Conservation (phyloP, 2,888 invertebrate species). For the Agrotis ipsilon region DNA sequence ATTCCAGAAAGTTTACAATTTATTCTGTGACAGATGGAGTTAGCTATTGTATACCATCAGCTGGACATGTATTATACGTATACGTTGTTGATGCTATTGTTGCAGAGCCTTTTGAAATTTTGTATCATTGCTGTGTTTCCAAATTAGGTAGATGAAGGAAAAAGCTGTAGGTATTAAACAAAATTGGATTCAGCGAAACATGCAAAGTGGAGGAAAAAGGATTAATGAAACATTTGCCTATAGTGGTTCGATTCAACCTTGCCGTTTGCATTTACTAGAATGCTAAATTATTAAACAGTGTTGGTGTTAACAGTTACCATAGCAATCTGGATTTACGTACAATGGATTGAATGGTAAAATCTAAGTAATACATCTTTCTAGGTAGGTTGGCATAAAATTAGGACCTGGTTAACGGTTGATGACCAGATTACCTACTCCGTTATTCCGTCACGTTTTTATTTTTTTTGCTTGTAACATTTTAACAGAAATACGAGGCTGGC, state of each 20-base stretch:
- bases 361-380: constrained; percentile 24
- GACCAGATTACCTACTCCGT: neutral
- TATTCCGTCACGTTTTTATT: neutral
- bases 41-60: neutral
- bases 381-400: neutral
- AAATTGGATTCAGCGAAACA: constrained; percentile 16
- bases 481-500: constrained; percentile 6
- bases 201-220: neutral
- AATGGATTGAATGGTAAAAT: constrained; percentile 13
- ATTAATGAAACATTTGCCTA: neutral
- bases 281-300: constrained; percentile 21
- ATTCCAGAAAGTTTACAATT: constrained; percentile 26
- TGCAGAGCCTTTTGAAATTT: neutral
- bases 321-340: constrained; percentile 25
- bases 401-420: neutral
- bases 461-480: neutral
- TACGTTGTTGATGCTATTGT: neutral
- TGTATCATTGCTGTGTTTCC: neutral
- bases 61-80: neutral
- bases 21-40: neutral
- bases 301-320: constrained; percentile 32
- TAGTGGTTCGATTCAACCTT: constrained; percentile 1
- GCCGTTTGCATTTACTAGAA: constrained; percentile 14
- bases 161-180: neutral
- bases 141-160: constrained; percentile 2